Evolutionary conservation across 2,113 vertebrate genomes (phyloP).

Genomic region (Sialia sialis): DNA sequence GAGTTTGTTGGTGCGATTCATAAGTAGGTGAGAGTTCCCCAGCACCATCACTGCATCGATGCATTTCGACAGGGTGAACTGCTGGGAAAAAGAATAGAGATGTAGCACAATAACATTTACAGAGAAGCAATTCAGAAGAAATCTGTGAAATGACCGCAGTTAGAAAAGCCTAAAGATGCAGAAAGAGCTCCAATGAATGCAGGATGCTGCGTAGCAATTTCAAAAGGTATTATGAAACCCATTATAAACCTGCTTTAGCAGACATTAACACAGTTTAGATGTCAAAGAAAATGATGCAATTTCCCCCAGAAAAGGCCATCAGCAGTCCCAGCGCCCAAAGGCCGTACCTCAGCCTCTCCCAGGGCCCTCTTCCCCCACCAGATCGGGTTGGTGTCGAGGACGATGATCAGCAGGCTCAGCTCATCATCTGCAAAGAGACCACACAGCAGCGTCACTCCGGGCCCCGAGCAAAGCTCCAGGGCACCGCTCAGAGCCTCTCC

Average conservation of each 20-base stretch:
- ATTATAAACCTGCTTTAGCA: too few species aligned
- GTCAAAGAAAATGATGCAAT: rapidly evolving
- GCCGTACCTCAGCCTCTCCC: slow-evolving; percentile 80
- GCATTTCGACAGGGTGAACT: slow-evolving; percentile 94
- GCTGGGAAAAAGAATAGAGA: background rate
- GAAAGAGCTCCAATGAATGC: background rate
- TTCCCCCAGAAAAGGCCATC: rapidly evolving
- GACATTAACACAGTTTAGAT: background rate
- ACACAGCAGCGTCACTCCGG: background rate
- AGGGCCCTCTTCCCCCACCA: slow-evolving; percentile 95
- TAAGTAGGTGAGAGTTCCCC: slow-evolving; percentile 90
- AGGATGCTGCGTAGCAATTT: rapidly evolving
- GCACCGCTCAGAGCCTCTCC: background rate
- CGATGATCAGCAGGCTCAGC: slow-evolving; percentile 84
- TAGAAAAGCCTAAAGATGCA: background rate
- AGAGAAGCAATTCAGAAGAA: background rate
- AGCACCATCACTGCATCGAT: slow-evolving; percentile 91
- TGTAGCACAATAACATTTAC: background rate
- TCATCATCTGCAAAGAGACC: slow-evolving; percentile 83
- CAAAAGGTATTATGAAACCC: background rate
- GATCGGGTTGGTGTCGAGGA: slow-evolving; percentile 92
- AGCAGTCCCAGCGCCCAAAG: background rate
- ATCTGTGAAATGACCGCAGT: background rate
- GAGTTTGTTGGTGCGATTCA: slow-evolving; percentile 88
- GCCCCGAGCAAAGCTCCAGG: background rate